Conservation (phyloP, 2,797 vertebrate species). For the Myotis findleyi region DNA sequence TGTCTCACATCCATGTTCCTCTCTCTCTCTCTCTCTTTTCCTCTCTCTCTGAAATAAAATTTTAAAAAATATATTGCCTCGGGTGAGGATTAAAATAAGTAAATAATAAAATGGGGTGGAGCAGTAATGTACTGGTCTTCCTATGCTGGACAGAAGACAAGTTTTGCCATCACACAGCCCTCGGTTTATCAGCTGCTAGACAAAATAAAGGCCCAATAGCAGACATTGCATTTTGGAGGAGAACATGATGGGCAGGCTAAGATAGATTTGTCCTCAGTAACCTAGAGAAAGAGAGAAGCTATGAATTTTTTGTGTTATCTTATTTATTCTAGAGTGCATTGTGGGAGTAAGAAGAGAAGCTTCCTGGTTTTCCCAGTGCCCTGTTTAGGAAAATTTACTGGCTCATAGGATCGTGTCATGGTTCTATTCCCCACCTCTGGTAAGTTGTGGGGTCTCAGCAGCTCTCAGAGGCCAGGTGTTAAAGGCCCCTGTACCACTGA, state of each 20-base stretch:
- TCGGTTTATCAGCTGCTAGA: not conserved
- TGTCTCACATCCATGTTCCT: not conserved
- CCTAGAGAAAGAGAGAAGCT: not conserved
- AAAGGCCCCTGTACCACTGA: not conserved
- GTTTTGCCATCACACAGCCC: not conserved
- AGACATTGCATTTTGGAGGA: not conserved
- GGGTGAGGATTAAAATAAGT: not conserved
- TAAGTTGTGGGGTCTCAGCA: slow-evolving; percentile 27
- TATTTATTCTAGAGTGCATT: not conserved
- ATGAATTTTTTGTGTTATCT: rapidly evolving
- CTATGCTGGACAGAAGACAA: not conserved
- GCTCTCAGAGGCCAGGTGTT: not conserved
- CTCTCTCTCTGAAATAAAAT: not conserved
- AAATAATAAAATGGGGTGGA: not conserved
- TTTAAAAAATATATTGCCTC: not conserved
- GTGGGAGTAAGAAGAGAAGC: not conserved
- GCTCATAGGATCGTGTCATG: not conserved
- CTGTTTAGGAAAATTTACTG: not conserved
- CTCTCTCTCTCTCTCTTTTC: not conserved
- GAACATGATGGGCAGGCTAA: not conserved
- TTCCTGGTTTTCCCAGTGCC: not conserved
- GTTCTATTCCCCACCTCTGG: not conserved
- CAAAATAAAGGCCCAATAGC: not conserved
- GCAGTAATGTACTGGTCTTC: rapidly evolving
- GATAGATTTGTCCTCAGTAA: rapidly evolving